Evolutionary conservation across 2,888 invertebrate species (phyloP).

Genomic region (Chymomyza caudatula): DNA sequence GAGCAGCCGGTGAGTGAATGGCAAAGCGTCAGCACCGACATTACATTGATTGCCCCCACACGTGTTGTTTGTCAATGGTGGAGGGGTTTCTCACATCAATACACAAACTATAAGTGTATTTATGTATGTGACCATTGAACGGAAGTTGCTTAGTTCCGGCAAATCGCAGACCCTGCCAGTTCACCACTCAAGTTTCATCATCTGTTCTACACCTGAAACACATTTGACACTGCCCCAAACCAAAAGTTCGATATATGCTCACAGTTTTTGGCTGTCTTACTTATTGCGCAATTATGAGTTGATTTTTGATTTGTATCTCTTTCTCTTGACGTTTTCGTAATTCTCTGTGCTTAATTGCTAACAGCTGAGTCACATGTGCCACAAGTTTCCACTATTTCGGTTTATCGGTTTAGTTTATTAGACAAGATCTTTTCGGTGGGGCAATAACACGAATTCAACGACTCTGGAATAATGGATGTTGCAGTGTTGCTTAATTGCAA

Average conservation of each 20-base stretch:
- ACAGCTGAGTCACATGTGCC: constrained; percentile 67
- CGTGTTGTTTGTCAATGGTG: constrained; percentile 66
- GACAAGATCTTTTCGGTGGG: neutral
- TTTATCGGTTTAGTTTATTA: constrained; percentile 14
- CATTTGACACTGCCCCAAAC: constrained; percentile 7
- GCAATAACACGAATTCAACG: neutral
- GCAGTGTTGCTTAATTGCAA: no score
- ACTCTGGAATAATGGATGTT: no score
- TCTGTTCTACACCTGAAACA: constrained; percentile 28
- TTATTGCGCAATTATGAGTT: neutral
- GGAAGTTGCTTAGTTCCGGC: constrained; percentile 65
- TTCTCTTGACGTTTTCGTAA: constrained; percentile 10
- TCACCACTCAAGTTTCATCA: constrained; percentile 27
- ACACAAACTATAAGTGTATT: neutral
- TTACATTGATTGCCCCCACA: constrained; percentile 61
- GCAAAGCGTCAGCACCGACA: constrained; percentile 52
- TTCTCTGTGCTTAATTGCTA: constrained; percentile 48
- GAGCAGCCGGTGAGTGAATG: neutral
- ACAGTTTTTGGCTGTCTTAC: neutral
- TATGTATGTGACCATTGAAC: constrained; percentile 21
- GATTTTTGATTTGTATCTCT: constrained; percentile 55
- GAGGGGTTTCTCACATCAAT: neutral
- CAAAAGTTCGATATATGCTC: neutral
- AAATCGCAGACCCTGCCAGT: constrained; percentile 13
- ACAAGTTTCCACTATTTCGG: constrained; percentile 15